phyloP scores from a whole-genome alignment of 2,888 invertebrate species.

The Cantharis rustica region DNA sequence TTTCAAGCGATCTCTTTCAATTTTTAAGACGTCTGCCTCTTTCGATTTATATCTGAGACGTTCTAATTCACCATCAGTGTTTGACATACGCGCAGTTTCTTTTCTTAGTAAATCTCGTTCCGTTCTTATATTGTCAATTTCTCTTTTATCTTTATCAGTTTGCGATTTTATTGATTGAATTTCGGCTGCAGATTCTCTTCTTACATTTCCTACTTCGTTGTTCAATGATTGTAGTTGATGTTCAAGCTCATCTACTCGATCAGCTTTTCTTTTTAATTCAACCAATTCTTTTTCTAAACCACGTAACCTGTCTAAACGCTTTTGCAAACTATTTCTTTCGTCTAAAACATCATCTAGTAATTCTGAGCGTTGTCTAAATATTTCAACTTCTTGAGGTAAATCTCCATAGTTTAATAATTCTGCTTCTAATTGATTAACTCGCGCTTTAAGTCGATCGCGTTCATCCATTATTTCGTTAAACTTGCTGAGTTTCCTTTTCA shows the following conservation, averaged over 20 bases:
- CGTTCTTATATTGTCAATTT: slow-evolving; percentile 15
- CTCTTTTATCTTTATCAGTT: slow-evolving; percentile 20
- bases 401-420: slow-evolving; percentile 40
- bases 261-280: slow-evolving; percentile 29
- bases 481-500: slow-evolving; percentile 8
- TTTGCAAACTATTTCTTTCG: slow-evolving; percentile 45
- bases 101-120: slow-evolving; percentile 39
- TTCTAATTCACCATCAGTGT: slow-evolving; percentile 40
- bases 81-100: slow-evolving; percentile 30
- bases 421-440: slow-evolving; percentile 43
- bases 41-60: slow-evolving; percentile 41
- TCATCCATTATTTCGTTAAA: slow-evolving; percentile 38
- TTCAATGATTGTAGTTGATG: slow-evolving; percentile 34
- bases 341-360: slow-evolving; percentile 43
- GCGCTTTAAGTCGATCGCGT: slow-evolving; percentile 41
- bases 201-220: slow-evolving; percentile 14
- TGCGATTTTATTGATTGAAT: slow-evolving; percentile 10
- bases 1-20: slow-evolving; percentile 48
- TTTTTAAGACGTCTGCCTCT: slow-evolving; percentile 48
- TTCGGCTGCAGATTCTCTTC: background rate
- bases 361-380: slow-evolving; percentile 39
- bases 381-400: slow-evolving; percentile 43
- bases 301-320: slow-evolving; percentile 39
- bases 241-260: slow-evolving; percentile 42
- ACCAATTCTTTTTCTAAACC: slow-evolving; percentile 40